Percentiles rank a stretch among this genome's conserved stretches.
These are phyloP conservation scores for Athrips mouffetella DNA, from an alignment of 2,888 invertebrate species.

Conservation along the genomic window DNA sequence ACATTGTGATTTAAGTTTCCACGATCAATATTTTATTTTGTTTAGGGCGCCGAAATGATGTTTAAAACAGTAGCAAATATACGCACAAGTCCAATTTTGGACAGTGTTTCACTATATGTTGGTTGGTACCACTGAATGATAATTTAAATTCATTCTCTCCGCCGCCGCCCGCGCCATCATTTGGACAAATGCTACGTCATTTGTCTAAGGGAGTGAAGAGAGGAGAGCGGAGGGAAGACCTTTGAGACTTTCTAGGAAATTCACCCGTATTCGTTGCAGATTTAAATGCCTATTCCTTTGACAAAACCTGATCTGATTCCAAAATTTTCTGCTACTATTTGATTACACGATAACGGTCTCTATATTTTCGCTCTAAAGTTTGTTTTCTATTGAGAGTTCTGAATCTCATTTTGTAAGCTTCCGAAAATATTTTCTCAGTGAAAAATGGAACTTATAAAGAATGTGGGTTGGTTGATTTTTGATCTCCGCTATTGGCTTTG, in stretches of 20 bases:
- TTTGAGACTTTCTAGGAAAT: constrained; percentile 32
- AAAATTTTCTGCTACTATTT: constrained; percentile 58
- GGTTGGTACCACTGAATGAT: constrained; percentile 78
- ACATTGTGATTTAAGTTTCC: too few relatives aligned
- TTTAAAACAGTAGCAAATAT: constrained; percentile 25
- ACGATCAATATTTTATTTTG: too few relatives aligned
- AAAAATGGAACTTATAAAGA: constrained; percentile 62
- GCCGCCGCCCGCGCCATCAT: constrained; percentile 78
- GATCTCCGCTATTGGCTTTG: constrained; percentile 45
- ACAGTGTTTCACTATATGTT: constrained; percentile 53
- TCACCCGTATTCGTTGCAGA: constrained; percentile 33
- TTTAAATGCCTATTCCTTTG: background rate
- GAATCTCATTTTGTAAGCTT: constrained; percentile 67
- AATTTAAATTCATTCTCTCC: constrained; percentile 80
- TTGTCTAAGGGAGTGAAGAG: constrained; percentile 69
- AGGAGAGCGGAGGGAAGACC: constrained; percentile 48
- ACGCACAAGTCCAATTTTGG: constrained; percentile 61
- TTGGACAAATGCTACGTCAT: constrained; percentile 79
- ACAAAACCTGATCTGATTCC: constrained; percentile 51
- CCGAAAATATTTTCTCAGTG: constrained; percentile 62
- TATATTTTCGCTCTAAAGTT: constrained; percentile 44
- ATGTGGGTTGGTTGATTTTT: constrained; percentile 58
- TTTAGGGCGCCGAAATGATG: background rate
- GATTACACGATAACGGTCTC: constrained; percentile 48
- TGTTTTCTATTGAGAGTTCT: constrained; percentile 41